Evolutionary conservation across 2,888 invertebrate species (phyloP).

Genomic region (Tridacna crocea): DNA sequence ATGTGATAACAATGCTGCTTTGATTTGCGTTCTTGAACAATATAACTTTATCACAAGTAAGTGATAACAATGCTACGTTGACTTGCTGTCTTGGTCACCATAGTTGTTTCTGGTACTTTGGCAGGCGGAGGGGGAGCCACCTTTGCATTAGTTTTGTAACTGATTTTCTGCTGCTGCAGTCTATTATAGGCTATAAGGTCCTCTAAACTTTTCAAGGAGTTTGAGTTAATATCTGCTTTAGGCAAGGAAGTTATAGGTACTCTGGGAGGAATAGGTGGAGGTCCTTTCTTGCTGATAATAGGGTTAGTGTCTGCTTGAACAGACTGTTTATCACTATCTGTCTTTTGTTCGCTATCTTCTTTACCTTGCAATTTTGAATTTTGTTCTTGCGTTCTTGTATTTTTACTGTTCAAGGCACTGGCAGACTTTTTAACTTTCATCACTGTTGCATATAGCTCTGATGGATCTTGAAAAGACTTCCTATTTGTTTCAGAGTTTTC

Average conservation of each 20-base stretch:
- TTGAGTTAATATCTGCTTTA: constrained; percentile 60
- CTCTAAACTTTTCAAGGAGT: constrained; percentile 66
- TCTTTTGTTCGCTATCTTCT: background rate
- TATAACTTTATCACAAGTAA: constrained; percentile 47
- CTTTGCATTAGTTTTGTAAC: constrained; percentile 49
- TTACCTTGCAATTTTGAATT: background rate
- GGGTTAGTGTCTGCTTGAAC: background rate
- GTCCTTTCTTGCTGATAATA: background rate
- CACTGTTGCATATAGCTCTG: constrained; percentile 54
- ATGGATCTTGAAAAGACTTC: constrained; percentile 27
- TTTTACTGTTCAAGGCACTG: background rate
- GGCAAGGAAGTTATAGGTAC: constrained; percentile 19
- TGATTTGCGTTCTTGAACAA: no score
- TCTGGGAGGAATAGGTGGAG: constrained; percentile 51
- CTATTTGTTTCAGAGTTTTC: constrained; percentile 14
- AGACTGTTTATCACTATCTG: background rate
- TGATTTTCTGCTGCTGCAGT: constrained; percentile 53
- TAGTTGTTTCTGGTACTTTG: constrained; percentile 37
- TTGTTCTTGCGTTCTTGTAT: background rate
- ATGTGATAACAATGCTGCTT: no score
- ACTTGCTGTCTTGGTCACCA: constrained; percentile 54
- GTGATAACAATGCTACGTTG: constrained; percentile 70
- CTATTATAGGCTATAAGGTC: constrained; percentile 59
- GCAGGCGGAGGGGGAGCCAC: constrained; percentile 47
- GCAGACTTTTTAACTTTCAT: constrained; percentile 36